Percentiles rank a stretch among this genome's conserved stretches.
phyloP scores from a whole-genome alignment of 2,888 invertebrate species.

The Eubasilissa splendida region DNA sequence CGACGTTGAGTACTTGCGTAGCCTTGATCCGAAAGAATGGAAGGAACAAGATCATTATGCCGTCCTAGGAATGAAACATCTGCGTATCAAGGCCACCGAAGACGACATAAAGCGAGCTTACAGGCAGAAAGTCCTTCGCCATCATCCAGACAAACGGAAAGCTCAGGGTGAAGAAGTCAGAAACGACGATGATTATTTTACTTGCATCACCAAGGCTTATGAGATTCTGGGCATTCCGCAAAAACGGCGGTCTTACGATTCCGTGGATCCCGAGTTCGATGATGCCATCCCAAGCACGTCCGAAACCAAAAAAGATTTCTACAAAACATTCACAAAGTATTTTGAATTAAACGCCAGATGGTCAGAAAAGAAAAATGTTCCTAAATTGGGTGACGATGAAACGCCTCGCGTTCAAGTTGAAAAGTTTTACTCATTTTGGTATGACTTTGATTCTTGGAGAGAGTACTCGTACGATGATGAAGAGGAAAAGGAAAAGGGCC shows the following conservation, averaged over 20 bases:
- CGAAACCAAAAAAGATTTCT: slow-evolving; percentile 88
- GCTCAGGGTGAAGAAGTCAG: slow-evolving; percentile 90
- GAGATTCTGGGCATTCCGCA: slow-evolving; percentile 87
- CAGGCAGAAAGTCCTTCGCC: slow-evolving; percentile 90
- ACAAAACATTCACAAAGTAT: slow-evolving; percentile 76
- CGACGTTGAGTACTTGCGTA: slow-evolving; percentile 87
- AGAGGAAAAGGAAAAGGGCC: slow-evolving; percentile 98
- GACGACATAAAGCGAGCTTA: slow-evolving; percentile 96
- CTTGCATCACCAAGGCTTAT: slow-evolving; percentile 98
- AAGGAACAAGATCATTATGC: slow-evolving; percentile 98
- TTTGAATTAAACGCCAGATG: slow-evolving; percentile 89
- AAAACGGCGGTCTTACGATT: slow-evolving; percentile 94
- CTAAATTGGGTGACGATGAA: slow-evolving; percentile 84
- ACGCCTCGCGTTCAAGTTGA: slow-evolving; percentile 90
- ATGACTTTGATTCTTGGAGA: slow-evolving; percentile 98
- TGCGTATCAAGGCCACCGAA: slow-evolving; percentile 89
- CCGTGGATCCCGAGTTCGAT: slow-evolving; percentile 95
- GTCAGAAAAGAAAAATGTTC: slow-evolving; percentile 92
- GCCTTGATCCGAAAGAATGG: slow-evolving; percentile 96
- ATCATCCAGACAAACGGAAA: slow-evolving; percentile 99
- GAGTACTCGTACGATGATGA: slow-evolving; percentile 99
- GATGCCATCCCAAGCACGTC: slow-evolving; percentile 85
- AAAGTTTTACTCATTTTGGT: slow-evolving; percentile 98
- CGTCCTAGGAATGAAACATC: slow-evolving; percentile 90
- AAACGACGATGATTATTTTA: slow-evolving; percentile 96